Conservation (phyloP, 1,140 invertebrate species). For the Scaptomyza pallida region DNA sequence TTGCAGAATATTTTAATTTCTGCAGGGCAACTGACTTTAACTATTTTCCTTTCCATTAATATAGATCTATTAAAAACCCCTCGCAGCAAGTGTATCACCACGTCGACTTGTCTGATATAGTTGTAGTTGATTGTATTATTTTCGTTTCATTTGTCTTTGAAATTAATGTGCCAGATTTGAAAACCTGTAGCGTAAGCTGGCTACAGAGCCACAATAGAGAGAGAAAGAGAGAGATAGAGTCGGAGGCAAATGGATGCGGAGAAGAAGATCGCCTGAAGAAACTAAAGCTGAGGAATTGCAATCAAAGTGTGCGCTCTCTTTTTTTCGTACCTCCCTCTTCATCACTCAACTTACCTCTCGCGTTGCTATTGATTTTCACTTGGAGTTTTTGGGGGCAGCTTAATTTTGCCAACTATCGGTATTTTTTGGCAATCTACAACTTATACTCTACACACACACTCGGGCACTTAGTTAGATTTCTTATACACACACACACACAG, state of each 20-base stretch:
- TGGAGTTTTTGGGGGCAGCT: conserved; percentile 46
- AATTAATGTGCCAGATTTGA: conserved; percentile 79
- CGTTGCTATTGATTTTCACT: conserved; percentile 70
- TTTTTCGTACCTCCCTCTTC: neutral
- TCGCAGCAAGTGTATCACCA: conserved; percentile 33
- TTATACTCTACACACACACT: conserved; percentile 9
- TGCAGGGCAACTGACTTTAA: too few species aligned
- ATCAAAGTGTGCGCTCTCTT: conserved; percentile 35
- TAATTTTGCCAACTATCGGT: conserved; percentile 25
- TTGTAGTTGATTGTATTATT: conserved; percentile 58
- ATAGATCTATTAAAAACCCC: neutral
- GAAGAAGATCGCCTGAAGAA: conserved; percentile 64
- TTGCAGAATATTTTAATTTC: too few species aligned
- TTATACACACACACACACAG: neutral
- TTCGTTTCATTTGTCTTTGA: conserved; percentile 78
- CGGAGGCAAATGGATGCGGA: conserved; percentile 19
- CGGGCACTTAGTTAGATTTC: conserved; percentile 11
- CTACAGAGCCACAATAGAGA: neutral
- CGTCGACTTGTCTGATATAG: neutral
- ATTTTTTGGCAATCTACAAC: conserved; percentile 50
- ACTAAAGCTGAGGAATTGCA: conserved; percentile 60
- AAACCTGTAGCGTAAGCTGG: conserved; percentile 72
- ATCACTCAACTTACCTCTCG: neutral
- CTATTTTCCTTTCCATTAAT: neutral
- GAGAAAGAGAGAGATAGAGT: conserved; percentile 16